These are phyloP conservation scores for Silurus asotus DNA, from an alignment of 2,113 vertebrate genomes.

Conservation along the genomic window DNA sequence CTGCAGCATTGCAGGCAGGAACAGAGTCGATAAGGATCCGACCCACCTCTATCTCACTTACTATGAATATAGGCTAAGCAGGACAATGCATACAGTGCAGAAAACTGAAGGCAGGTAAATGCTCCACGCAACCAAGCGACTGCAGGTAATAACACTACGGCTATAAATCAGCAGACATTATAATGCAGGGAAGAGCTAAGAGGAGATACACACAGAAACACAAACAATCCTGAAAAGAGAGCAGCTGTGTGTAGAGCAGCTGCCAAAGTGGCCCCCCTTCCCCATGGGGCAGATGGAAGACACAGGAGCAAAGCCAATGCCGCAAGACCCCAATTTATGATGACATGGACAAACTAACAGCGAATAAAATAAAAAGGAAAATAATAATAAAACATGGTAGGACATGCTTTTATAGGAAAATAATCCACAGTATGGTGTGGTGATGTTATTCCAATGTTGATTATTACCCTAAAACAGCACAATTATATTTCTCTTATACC, in stretches of 20 bases:
- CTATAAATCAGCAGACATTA: slow-evolving; percentile 14
- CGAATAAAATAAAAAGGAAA: background rate
- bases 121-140: background rate
- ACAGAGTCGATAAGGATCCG: background rate
- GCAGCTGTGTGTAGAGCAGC: slow-evolving; percentile 66
- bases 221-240: slow-evolving; percentile 46
- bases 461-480: background rate
- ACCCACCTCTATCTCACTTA: background rate
- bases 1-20: slow-evolving; percentile 11
- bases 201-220: slow-evolving; percentile 20
- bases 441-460: background rate
- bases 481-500: background rate
- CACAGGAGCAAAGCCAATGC: slow-evolving; percentile 23
- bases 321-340: background rate
- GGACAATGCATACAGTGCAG: background rate
- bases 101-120: slow-evolving; percentile 15
- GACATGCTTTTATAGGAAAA: background rate
- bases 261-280: slow-evolving; percentile 52
- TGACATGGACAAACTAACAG: background rate
- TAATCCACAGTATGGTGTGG: background rate
- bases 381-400: background rate
- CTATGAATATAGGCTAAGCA: no score
- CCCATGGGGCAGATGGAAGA: slow-evolving; percentile 47
- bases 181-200: slow-evolving; percentile 17
- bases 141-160: slow-evolving; percentile 20